These are phyloP conservation scores for Oreochromis mossambicus DNA, from an alignment of 2,797 vertebrate genomes.

Conservation along the genomic window DNA sequence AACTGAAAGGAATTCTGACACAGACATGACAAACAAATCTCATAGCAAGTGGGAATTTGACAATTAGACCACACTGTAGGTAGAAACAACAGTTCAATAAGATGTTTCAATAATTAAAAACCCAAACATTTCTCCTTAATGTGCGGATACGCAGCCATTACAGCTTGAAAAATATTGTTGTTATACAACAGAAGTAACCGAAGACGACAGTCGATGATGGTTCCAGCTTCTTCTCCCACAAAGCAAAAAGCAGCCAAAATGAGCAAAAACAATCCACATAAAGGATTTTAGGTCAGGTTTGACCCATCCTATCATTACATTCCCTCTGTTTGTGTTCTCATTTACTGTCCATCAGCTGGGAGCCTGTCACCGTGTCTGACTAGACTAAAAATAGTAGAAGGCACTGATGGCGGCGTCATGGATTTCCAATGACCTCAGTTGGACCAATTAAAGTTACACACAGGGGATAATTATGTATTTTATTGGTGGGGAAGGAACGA, in stretches of 20 bases:
- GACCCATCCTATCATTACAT: not conserved
- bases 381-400: constrained; percentile 27
- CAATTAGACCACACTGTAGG: not conserved
- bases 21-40: not conserved
- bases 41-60: not conserved
- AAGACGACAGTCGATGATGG: not conserved
- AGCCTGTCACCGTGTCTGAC: constrained; percentile 10
- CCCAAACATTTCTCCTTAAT: not conserved
- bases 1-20: not conserved
- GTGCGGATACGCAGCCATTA: not conserved
- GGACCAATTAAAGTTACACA: constrained; percentile 51
- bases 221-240: not conserved
- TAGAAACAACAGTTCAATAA: rapidly evolving
- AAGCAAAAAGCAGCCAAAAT: not conserved
- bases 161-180: not conserved
- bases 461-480: constrained; percentile 48
- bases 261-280: not conserved
- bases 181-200: rapidly evolving
- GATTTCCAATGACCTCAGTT: constrained; percentile 58
- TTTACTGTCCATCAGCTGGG: constrained; percentile 23
- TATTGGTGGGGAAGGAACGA: constrained; percentile 36
- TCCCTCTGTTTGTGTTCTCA: constrained; percentile 14
- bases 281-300: not conserved
- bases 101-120: not conserved
- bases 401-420: constrained; percentile 25